A percentile compares a stretch with the other conserved stretches of the same genome.
Conservation (phyloP, 1,140 invertebrate species). For the Achroia grisella region DNA sequence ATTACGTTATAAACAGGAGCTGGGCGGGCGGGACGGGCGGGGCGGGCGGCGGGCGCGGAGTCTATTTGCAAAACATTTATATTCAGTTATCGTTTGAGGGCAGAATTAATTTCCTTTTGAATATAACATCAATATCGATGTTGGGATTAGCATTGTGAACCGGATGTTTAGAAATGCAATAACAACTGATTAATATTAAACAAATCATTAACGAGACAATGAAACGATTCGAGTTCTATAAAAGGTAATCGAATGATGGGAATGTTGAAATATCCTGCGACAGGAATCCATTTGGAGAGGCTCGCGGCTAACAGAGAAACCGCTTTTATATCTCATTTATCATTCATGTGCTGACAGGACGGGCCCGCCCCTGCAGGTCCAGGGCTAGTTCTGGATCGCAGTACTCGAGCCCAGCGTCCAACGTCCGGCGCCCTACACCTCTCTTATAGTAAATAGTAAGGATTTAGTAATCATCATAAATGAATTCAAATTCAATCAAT, state of each 20-base stretch:
- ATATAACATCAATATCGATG: neutral
- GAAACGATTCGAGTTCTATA: constrained; percentile 1
- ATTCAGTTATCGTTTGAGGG: neutral
- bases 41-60: neutral
- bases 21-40: neutral
- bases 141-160: too few relatives aligned
- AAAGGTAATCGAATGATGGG: neutral
- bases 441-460: too few relatives aligned
- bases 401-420: too few relatives aligned
- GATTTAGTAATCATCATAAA: too few relatives aligned
- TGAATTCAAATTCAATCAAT: too few relatives aligned
- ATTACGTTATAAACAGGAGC: too few relatives aligned
- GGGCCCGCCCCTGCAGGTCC: neutral
- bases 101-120: neutral
- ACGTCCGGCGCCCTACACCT: too few relatives aligned
- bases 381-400: neutral
- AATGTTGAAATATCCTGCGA: neutral
- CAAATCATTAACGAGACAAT: too few relatives aligned
- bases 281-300: constrained; percentile 5
- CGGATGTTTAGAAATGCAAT: too few relatives aligned
- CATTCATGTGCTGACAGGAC: constrained; percentile 8
- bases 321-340: constrained; percentile 20
- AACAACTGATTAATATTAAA: too few relatives aligned
- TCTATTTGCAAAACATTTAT: too few relatives aligned
- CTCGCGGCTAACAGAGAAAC: constrained; percentile 1